Evolutionary conservation across 2,113 vertebrate genomes (phyloP).

Genomic region (Heliornis fulica): DNA sequence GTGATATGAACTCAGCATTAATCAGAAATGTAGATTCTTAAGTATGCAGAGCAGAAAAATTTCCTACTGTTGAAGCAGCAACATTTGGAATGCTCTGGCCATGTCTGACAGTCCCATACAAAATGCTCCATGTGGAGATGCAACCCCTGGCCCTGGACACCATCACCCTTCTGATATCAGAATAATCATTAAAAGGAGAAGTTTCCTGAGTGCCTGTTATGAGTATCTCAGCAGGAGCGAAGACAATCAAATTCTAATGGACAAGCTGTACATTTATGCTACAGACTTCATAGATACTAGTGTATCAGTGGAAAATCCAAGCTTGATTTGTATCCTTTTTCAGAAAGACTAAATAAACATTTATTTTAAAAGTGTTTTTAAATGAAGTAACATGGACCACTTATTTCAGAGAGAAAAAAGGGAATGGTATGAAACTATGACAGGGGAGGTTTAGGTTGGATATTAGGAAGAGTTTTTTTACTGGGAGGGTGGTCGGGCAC

Average conservation of each 20-base stretch:
- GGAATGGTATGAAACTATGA: no score
- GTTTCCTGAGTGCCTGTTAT: background rate
- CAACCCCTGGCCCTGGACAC: fast-evolving
- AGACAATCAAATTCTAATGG: background rate
- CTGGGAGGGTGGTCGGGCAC: no score
- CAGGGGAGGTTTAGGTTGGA: no score
- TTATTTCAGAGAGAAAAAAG: no score
- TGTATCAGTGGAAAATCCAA: background rate
- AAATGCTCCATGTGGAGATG: background rate
- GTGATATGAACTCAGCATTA: background rate
- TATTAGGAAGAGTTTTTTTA: no score
- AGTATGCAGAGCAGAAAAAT: background rate
- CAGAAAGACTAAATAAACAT: background rate
- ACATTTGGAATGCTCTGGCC: background rate
- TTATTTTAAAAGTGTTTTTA: background rate
- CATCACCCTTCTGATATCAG: background rate
- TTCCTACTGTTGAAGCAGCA: background rate
- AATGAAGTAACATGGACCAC: background rate
- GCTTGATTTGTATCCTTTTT: background rate
- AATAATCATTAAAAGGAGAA: background rate
- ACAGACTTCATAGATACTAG: background rate
- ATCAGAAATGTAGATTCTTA: background rate
- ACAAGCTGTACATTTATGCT: background rate
- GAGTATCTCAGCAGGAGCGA: background rate
- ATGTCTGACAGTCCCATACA: fast-evolving